phyloP scores from a whole-genome alignment of 2,888 invertebrate species.

The Oligia latruncula region DNA sequence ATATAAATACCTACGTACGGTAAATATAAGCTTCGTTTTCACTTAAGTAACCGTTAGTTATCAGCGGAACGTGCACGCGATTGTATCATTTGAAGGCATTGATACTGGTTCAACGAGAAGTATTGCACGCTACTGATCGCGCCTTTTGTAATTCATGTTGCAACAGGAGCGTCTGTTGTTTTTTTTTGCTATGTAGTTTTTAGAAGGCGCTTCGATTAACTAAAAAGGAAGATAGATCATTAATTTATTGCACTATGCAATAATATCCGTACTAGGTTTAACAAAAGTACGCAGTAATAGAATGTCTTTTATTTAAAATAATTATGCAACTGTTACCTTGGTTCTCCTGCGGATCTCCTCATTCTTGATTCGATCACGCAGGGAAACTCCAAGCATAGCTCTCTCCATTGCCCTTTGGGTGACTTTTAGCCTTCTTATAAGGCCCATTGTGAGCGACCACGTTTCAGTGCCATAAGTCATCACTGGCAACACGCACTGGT shows the following conservation, averaged over 20 bases:
- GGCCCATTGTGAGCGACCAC: too few relatives aligned
- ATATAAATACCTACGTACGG: not conserved
- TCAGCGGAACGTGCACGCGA: slow-evolving; percentile 48
- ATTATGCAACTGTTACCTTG: not conserved
- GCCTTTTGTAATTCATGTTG: slow-evolving; percentile 18
- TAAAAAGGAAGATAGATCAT: not conserved
- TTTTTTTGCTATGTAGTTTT: slow-evolving; percentile 23
- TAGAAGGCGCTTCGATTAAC: slow-evolving; percentile 24
- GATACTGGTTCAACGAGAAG: slow-evolving; percentile 25
- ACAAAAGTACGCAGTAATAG: too few relatives aligned
- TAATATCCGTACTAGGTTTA: too few relatives aligned
- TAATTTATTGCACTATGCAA: not conserved
- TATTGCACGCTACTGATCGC: slow-evolving; percentile 24
- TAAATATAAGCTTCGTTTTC: slow-evolving; percentile 34
- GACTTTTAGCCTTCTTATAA: too few relatives aligned
- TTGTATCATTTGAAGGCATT: slow-evolving; percentile 45
- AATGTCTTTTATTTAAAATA: not conserved
- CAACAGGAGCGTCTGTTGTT: not conserved
- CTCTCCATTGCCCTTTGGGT: too few relatives aligned
- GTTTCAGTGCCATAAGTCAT: too few relatives aligned
- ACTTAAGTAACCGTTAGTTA: slow-evolving; percentile 36
- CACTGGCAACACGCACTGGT: too few relatives aligned
- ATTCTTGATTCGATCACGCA: too few relatives aligned
- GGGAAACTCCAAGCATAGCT: too few relatives aligned
- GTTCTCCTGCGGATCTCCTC: too few relatives aligned